phyloP scores from a whole-genome alignment of 2,113 vertebrate genomes.

The Epinephelus moara region DNA sequence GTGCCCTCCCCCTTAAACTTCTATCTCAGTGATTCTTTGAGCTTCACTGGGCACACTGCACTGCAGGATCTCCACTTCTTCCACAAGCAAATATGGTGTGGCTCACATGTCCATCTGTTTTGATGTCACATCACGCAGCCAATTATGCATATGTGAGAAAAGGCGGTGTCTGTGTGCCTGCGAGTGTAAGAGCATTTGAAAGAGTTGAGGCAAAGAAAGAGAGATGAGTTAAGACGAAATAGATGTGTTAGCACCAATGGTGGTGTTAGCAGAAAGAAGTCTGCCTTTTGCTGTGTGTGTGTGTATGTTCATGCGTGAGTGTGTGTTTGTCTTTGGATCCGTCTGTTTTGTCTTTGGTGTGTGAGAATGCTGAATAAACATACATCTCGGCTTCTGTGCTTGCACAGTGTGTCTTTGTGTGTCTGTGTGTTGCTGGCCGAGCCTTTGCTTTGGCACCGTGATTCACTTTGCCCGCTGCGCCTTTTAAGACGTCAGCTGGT shows the following conservation, averaged over 20 bases:
- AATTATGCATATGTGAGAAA: not conserved
- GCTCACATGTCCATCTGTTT: not conserved
- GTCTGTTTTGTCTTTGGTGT: constrained; percentile 32
- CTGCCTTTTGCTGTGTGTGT: constrained; percentile 5
- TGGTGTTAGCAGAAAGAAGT: constrained; percentile 11
- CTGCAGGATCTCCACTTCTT: not conserved
- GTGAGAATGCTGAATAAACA: constrained; percentile 36
- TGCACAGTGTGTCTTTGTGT: constrained; percentile 18
- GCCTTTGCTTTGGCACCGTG: constrained; percentile 44
- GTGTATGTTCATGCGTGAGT: not conserved
- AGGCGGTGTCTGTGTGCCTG: not conserved
- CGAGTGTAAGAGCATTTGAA: not conserved
- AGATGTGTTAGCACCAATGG: not conserved
- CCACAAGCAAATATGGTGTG: not conserved
- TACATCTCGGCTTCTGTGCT: constrained; percentile 1
- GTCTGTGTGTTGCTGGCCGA: constrained; percentile 13
- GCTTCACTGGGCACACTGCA: not conserved
- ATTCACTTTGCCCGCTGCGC: constrained; percentile 55
- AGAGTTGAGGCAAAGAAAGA: not conserved
- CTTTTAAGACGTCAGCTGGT: constrained; percentile 67
- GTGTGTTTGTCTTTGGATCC: constrained; percentile 29
- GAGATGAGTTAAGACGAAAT: constrained; percentile 17
- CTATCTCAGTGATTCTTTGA: not conserved
- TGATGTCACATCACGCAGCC: not conserved
- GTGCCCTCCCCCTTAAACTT: not conserved